Evolutionary conservation across 2,888 invertebrate species (phyloP).

Genomic region (Drosophila prostipennis): DNA sequence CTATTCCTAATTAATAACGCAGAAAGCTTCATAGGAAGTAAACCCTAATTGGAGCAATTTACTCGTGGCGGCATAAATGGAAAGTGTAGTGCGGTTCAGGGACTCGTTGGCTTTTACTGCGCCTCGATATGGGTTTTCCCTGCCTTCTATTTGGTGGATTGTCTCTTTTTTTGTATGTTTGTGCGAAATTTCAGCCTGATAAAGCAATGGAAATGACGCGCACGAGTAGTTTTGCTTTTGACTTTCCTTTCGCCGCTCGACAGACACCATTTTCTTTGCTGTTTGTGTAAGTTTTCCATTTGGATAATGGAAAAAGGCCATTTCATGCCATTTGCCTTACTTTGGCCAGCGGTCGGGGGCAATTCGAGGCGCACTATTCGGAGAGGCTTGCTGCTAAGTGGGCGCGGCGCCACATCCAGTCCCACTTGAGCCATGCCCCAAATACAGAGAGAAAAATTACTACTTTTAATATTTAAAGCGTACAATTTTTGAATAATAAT

Average conservation of each 20-base stretch:
- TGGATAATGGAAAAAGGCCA: constrained; percentile 83
- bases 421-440: constrained; percentile 40
- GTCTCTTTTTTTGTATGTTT: constrained; percentile 7
- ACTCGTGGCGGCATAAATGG: constrained; percentile 14
- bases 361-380: constrained; percentile 69
- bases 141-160: constrained; percentile 4
- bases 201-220: constrained; percentile 80
- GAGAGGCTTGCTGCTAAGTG: constrained; percentile 55
- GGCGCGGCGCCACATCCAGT: constrained; percentile 68
- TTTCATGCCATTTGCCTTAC: constrained; percentile 78
- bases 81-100: constrained; percentile 13
- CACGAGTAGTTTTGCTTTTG: constrained; percentile 75
- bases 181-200: constrained; percentile 78
- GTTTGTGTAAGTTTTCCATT: constrained; percentile 82
- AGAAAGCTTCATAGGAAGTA: constrained; percentile 7
- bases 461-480: not conserved
- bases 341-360: constrained; percentile 60
- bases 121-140: constrained; percentile 50
- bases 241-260: constrained; percentile 57
- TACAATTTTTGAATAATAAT: too few species aligned
- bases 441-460: not conserved
- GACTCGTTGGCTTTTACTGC: constrained; percentile 63
- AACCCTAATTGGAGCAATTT: constrained; percentile 45
- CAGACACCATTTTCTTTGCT: constrained; percentile 63
- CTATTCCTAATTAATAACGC: constrained; percentile 63